Evolutionary conservation across 1,140 invertebrate genomes (phyloP), one percentile per base, ranked within the genome.

Genomic region (Eriosoma lanigerum): DNA sequence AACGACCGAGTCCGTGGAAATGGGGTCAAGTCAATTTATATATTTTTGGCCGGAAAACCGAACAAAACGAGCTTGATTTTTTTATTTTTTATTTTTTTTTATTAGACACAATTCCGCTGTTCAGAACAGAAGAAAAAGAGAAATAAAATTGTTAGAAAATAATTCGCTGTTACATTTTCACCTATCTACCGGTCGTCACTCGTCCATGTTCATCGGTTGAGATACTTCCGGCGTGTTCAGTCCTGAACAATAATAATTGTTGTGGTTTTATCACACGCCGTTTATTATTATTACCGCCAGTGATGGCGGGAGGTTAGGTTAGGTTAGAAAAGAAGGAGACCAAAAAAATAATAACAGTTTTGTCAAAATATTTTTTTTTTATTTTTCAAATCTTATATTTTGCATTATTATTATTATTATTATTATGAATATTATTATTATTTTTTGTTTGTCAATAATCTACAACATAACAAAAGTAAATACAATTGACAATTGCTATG

Each of bases 351-450:
- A 48, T 1, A 73, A 73, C 24, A 15, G 0, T 12, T n/a, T 78
- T 78, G 73, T 60, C 73, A 78, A 78, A 76, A 78, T 78, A 78
- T 78, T 60, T 17, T 76, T 76, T 76, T 78, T 78, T 60, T 46
- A 38, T 76, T 78, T 78, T 60, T 78, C n/a, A 75, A 32, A 58
- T 78, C 15, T 24, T 60, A 60, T 38, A 60, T 46, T 58, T 70
- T 70, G 24, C 46, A 70, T 68, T 68, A 44, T 24, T 68, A 58
- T 38, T 75, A 38, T 38, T 38, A 38, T 38, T 38, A 38, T 38
- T 38, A 4, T n/a, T n/a, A n/a, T n/a, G n/a, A n/a, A n/a, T n/a
- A n/a, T n/a, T n/a, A n/a, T n/a, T n/a, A n/a, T n/a, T n/a, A n/a
- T n/a, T n/a, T n/a, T n/a, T n/a, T n/a, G n/a, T 78, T 29, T 78